These are phyloP conservation scores for Listronotus oregonensis DNA, from an alignment of 1,140 invertebrate genomes.

Conservation along the genomic window DNA sequence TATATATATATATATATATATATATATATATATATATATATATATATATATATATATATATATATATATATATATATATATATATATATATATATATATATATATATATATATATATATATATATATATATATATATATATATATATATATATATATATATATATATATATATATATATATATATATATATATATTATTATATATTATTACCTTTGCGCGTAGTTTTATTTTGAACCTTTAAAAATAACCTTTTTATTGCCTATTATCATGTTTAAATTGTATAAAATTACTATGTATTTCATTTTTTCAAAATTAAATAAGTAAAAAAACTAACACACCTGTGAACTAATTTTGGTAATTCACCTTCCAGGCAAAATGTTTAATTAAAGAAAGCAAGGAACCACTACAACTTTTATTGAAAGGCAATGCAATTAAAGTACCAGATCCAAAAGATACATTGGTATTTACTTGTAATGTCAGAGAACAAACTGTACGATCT, in stretches of 20 bases:
- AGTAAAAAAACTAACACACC: no score
- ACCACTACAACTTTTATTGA: conserved; percentile 47
- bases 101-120: conserved; percentile 13
- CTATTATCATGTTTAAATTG: no score
- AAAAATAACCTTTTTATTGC: no score
- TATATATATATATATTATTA: conserved; percentile 5
- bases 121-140: conserved; percentile 14
- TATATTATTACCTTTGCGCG: no score
- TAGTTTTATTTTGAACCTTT: no score
- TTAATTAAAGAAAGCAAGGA: conserved; percentile 40
- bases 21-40: conserved; percentile 13
- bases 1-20: conserved; percentile 14
- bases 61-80: conserved; percentile 13
- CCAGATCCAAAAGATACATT: conserved; percentile 53
- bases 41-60: conserved; percentile 14
- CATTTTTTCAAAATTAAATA: no score
- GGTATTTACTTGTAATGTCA: conserved; percentile 50
- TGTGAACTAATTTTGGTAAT: no score
- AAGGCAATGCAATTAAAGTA: conserved; percentile 52
- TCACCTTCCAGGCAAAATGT: conserved; percentile 14
- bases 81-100: conserved; percentile 14
- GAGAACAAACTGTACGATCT: conserved; percentile 43
- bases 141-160: conserved; percentile 14
- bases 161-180: conserved; percentile 15
- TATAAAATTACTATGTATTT: no score